These are phyloP conservation scores for Iphiclides podalirius DNA, from an alignment of 2,888 invertebrate species.

Conservation along the genomic window DNA sequence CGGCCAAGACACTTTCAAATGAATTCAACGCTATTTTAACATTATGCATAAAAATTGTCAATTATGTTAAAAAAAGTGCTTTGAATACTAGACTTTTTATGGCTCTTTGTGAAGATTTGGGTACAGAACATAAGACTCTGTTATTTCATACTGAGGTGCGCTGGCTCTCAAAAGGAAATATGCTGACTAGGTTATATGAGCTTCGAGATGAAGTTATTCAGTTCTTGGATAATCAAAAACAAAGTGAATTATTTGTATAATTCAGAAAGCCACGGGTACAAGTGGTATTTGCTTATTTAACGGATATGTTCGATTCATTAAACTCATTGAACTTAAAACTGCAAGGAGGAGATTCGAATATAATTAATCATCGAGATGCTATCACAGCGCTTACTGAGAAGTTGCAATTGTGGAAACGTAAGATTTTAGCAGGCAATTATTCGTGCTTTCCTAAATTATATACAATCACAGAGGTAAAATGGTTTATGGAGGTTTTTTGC, in stretches of 20 bases:
- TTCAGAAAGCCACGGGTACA: no score
- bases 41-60: no score
- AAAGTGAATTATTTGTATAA: no score
- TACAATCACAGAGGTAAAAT: neutral
- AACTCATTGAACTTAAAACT: slow-evolving; percentile 29
- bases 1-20: no score
- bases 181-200: slow-evolving; percentile 21
- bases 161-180: slow-evolving; percentile 25
- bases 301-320: slow-evolving; percentile 18
- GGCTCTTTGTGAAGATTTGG: neutral
- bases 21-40: no score
- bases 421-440: no score
- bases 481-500: neutral
- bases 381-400: slow-evolving; percentile 26
- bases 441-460: no score
- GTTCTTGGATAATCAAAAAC: slow-evolving; percentile 18
- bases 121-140: no score
- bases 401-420: slow-evolving; percentile 21
- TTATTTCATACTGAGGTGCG: slow-evolving; percentile 29
- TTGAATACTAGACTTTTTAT: slow-evolving; percentile 9
- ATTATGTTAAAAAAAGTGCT: neutral
- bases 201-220: slow-evolving; percentile 19
- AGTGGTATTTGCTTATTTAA: slow-evolving; percentile 24
- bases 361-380: slow-evolving; percentile 26
- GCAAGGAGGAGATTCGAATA: slow-evolving; percentile 27